Evolutionary conservation across 2,888 invertebrate species (phyloP), one percentile per base, ranked within the genome.

Genomic region (Falcaria lacertinaria): DNA sequence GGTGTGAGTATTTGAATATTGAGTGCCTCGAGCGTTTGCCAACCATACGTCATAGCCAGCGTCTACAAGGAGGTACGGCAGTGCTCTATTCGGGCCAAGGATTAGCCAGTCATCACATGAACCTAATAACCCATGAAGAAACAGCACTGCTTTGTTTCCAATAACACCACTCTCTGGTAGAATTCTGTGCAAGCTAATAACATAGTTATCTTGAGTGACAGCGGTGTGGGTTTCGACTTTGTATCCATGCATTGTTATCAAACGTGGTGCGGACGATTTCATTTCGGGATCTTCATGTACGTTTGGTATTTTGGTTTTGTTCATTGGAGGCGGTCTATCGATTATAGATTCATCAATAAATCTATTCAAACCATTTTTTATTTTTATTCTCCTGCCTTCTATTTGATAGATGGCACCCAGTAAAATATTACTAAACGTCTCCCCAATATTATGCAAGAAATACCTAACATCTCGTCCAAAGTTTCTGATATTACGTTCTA

Each of bases 11-110:
- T 43, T 71, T 14, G 75, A 74, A 46, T 76, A 80, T 51, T 56
- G 65, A 41, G 72, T 80, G 14, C 78, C 74, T 47, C 76, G 65
- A 4, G 69, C 69, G 43, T 90, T 91, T 7, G 85, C 71, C 78
- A 77, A 87, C 94, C 82, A 94, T 0, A 90, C 89, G 48, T 90
- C 90, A 49, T 80, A 90, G 6, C 88, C 86, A 4, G 73, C 70
- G 41, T 93, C 75, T 76, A 86, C 73, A 80, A 94, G 39, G 25
- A 73, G 44, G 48, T 70, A 77, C 0, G 77, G 70, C 4, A 80
- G 45, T 7, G 70, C 54, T 42, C 49, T 55, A n/a, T 61, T 53
- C 14, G 63, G 50, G 2, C 74, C 74, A 16, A 74, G 59, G 8
- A 74, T 43, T 14, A 77, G 41, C 77, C 77, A 77, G 44, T 80